Evolutionary conservation across 2,113 vertebrate genomes (phyloP).

Genomic region (Phyllostomus hastatus): DNA sequence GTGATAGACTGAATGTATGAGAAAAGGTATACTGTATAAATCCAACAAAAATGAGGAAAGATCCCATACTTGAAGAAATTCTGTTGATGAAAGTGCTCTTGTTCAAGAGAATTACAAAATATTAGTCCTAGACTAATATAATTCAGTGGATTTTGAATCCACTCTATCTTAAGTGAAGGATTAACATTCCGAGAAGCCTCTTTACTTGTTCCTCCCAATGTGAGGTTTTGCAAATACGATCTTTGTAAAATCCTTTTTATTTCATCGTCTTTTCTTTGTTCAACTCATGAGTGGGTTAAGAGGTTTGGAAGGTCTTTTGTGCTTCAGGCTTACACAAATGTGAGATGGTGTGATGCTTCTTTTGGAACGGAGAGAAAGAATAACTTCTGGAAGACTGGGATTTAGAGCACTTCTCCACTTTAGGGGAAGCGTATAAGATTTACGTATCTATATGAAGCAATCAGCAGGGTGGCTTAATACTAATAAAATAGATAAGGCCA

Average conservation of each 20-base stretch:
- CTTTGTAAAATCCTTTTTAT: not conserved
- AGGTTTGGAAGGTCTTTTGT: not conserved
- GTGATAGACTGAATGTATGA: not conserved
- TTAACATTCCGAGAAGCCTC: not conserved
- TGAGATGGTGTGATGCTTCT: not conserved
- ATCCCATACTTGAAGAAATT: not conserved
- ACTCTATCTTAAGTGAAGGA: not conserved
- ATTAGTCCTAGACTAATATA: not conserved
- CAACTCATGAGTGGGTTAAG: not conserved
- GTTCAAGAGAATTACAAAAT: conserved; percentile 6
- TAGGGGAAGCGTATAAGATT: not conserved
- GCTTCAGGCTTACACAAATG: not conserved
- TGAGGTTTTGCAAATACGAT: not conserved
- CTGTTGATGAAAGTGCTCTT: not conserved
- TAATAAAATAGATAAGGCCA: not conserved
- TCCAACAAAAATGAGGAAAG: not conserved
- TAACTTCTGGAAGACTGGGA: not conserved
- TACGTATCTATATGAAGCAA: not conserved
- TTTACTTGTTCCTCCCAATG: not conserved
- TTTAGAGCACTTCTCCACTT: conserved; percentile 3
- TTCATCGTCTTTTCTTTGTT: conserved; percentile 1
- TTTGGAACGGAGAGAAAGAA: not conserved
- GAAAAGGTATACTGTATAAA: not conserved
- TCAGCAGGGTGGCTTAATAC: not conserved
- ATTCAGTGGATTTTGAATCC: not conserved